Conservation (phyloP, 2,113 vertebrate species). For the Acrocephalus arundinaceus region DNA sequence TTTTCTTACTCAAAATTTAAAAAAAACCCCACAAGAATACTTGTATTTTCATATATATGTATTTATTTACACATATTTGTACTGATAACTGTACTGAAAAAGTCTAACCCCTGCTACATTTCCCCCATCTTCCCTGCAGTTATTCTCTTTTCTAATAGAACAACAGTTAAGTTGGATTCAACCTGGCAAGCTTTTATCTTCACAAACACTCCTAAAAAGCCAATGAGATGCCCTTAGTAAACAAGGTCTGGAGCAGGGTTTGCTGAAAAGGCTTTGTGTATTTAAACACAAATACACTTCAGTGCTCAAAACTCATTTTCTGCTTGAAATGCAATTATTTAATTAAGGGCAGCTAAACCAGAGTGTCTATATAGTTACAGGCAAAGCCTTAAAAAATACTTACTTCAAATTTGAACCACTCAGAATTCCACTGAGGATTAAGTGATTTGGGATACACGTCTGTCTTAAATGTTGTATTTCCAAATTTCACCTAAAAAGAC, state of each 20-base stretch:
- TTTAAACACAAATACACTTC: neutral
- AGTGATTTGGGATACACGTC: constrained; percentile 96
- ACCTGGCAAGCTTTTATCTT: neutral
- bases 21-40: neutral
- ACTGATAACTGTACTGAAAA: neutral
- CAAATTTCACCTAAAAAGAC: constrained; percentile 92
- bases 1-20: neutral
- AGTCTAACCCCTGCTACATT: neutral
- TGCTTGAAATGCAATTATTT: neutral
- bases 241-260: neutral
- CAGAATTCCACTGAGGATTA: constrained; percentile 98
- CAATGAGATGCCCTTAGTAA: neutral
- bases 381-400: constrained; percentile 30
- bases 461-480: constrained; percentile 97
- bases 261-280: neutral
- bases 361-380: neutral
- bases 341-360: neutral
- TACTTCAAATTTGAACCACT: constrained; percentile 99
- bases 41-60: no score
- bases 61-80: no score
- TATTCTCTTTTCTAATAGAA: neutral
- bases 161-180: neutral
- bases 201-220: neutral
- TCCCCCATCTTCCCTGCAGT: neutral
- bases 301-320: neutral